Conservation (phyloP, 2,113 vertebrate genomes). For the Pygoscelis adeliae region DNA sequence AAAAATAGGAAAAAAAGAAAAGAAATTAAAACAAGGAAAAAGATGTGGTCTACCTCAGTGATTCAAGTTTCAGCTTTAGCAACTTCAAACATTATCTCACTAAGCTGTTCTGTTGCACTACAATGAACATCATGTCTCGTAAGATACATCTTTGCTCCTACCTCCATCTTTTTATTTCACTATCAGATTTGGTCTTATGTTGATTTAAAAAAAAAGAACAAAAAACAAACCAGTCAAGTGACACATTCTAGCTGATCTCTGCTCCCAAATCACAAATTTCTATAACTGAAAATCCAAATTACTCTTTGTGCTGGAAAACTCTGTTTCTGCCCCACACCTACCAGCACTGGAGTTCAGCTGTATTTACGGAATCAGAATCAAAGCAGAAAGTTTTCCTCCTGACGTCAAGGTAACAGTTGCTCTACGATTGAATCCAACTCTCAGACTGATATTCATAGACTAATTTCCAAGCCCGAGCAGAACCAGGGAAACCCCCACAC, state of each 20-base stretch:
- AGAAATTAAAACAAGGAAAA: background rate
- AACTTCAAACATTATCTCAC: background rate
- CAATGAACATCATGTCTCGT: rapidly evolving
- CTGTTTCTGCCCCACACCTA: background rate
- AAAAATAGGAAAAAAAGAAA: background rate
- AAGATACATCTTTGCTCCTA: background rate
- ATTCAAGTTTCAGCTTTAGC: background rate
- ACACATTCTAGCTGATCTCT: background rate
- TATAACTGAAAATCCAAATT: background rate
- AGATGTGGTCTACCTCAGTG: background rate
- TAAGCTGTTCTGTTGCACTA: background rate
- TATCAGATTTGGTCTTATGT: background rate
- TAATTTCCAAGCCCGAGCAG: background rate
- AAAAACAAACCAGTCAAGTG: no score
- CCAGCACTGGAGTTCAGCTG: background rate
- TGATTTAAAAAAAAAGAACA: background rate
- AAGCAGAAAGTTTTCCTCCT: background rate
- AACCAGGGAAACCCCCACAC: background rate
- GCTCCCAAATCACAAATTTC: background rate
- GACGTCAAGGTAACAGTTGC: rapidly evolving
- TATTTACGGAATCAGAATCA: background rate
- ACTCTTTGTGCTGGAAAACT: background rate
- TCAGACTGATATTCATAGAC: background rate
- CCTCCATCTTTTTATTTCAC: background rate
- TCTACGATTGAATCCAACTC: background rate